A percentile compares a stretch with the other conserved stretches of the same genome.
These are phyloP conservation scores for Drosophila simulans DNA, from an alignment of 1,140 invertebrate species.

Conservation along the genomic window DNA sequence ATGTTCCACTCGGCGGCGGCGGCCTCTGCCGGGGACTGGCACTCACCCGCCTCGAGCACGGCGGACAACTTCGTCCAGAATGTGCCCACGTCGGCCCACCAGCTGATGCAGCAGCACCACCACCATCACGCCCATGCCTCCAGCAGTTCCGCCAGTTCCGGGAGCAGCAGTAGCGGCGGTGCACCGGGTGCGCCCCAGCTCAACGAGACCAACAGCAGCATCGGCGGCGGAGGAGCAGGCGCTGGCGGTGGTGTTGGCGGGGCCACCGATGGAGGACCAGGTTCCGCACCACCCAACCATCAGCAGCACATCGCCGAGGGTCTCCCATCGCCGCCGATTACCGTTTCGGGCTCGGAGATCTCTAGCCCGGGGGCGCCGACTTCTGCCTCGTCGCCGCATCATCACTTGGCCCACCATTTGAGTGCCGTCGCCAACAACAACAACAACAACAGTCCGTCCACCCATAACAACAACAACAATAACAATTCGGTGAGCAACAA, in stretches of 20 bases:
- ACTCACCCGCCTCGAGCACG: slow-evolving; percentile 73
- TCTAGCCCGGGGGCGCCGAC: slow-evolving; percentile 87
- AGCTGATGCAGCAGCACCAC: slow-evolving; percentile 83
- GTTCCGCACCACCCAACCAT: slow-evolving; percentile 41
- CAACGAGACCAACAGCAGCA: slow-evolving; percentile 73
- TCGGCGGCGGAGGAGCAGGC: slow-evolving; percentile 47
- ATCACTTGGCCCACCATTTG: slow-evolving; percentile 74
- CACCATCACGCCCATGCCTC: slow-evolving; percentile 75
- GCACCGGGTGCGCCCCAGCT: slow-evolving; percentile 61
- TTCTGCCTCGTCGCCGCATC: slow-evolving; percentile 79
- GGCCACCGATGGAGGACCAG: slow-evolving; percentile 14
- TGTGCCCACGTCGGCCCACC: slow-evolving; percentile 81
- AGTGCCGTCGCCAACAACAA: slow-evolving; percentile 59
- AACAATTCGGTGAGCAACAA: slow-evolving; percentile 72
- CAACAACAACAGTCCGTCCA: slow-evolving; percentile 71
- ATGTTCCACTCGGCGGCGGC: slow-evolving; percentile 80
- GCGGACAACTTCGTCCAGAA: slow-evolving; percentile 81
- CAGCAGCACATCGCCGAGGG: slow-evolving; percentile 77
- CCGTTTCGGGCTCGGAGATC: slow-evolving; percentile 88
- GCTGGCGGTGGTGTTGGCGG: slow-evolving; percentile 7
- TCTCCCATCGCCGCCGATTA: slow-evolving; percentile 87
- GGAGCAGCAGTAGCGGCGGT: slow-evolving; percentile 82
- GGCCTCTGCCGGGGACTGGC: slow-evolving; percentile 73
- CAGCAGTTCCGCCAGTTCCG: slow-evolving; percentile 72
- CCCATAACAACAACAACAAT: slow-evolving; percentile 74